Conservation (phyloP, 1,140 invertebrate species). For the Orchestia grillus region DNA sequence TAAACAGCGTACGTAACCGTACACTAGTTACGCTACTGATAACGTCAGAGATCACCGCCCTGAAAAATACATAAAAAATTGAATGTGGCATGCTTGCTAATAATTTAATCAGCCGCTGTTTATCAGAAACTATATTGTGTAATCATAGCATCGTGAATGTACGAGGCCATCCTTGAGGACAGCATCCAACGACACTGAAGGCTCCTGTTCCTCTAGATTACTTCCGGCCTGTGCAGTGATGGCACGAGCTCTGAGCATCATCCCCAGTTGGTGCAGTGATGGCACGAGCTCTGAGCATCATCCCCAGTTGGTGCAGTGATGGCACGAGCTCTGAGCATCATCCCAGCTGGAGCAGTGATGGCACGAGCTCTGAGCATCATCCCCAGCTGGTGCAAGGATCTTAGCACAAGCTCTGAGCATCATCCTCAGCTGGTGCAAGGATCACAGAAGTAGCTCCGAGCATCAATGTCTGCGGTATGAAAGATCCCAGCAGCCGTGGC, state of each 20-base stretch:
- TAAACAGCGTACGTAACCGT: no score
- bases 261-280: not conserved
- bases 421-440: not conserved
- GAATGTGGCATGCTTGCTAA: no score
- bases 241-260: not conserved
- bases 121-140: no score
- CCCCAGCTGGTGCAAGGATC: not conserved
- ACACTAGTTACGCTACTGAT: no score
- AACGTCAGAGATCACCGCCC: no score
- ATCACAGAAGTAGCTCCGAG: not conserved
- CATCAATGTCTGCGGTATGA: not conserved
- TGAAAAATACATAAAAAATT: no score
- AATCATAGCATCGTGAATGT: no score
- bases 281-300: not conserved
- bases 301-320: not conserved
- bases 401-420: not conserved
- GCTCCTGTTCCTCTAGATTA: no score
- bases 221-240: not conserved
- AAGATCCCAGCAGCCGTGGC: not conserved
- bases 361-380: not conserved
- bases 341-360: not conserved
- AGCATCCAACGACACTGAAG: no score
- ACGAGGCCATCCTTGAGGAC: no score
- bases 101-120: no score
- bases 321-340: not conserved